phyloP scores from a whole-genome alignment of 2,113 vertebrate species.

The Rhegmatorhina hoffmannsi region DNA sequence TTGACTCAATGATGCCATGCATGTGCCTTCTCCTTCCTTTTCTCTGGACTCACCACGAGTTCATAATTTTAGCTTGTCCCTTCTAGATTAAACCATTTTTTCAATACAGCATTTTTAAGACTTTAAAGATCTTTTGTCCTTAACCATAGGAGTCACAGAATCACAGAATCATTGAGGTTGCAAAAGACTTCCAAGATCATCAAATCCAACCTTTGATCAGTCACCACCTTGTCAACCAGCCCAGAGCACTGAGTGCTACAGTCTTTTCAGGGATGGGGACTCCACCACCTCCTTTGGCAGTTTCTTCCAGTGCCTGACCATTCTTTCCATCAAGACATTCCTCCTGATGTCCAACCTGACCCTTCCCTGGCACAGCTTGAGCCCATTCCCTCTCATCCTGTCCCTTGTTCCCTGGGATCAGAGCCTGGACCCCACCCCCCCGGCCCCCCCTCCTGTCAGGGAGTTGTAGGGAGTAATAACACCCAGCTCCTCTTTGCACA shows the following conservation, averaged over 20 bases:
- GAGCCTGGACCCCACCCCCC: not conserved
- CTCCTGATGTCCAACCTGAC: not conserved
- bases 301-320: not conserved
- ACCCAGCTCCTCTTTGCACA: not conserved
- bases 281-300: not conserved
- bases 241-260: not conserved
- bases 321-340: not conserved
- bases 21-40: not conserved
- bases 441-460: not conserved
- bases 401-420: not conserved
- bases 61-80: not conserved
- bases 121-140: not conserved
- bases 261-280: not conserved
- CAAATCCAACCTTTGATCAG: not conserved
- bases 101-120: not conserved
- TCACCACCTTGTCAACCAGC: not conserved
- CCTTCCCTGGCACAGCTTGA: not conserved
- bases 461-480: not conserved
- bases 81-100: not conserved
- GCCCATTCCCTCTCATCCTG: not conserved
- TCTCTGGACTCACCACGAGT: not conserved
- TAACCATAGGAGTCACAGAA: not conserved
- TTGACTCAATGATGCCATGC: not conserved
- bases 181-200: not conserved
- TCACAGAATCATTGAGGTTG: not conserved